Conservation (phyloP, 2,888 invertebrate genomes). For the Drosophila recens region DNA sequence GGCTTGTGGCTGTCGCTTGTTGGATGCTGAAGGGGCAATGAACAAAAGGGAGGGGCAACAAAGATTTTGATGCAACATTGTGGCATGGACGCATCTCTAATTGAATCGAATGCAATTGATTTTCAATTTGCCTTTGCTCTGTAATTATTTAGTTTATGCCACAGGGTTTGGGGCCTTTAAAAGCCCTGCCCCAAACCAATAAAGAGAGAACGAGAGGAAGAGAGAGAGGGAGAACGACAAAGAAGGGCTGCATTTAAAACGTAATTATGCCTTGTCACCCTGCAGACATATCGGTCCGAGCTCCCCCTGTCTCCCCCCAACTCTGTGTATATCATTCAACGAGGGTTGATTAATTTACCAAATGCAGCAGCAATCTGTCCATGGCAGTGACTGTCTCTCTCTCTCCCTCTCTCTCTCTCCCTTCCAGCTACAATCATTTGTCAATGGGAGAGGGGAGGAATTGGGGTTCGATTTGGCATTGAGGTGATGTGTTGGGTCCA, state of each 20-base stretch:
- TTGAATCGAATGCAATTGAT: slow-evolving; percentile 72
- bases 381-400: slow-evolving; percentile 30
- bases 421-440: slow-evolving; percentile 31
- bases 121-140: slow-evolving; percentile 43
- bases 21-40: slow-evolving; percentile 17
- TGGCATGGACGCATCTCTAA: slow-evolving; percentile 52
- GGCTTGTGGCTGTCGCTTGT: slow-evolving; percentile 7
- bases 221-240: neutral
- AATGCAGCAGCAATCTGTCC: slow-evolving; percentile 61
- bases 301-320: neutral
- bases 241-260: slow-evolving; percentile 57
- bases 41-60: neutral
- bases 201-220: neutral
- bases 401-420: too few species aligned
- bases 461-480: slow-evolving; percentile 3
- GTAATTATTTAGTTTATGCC: slow-evolving; percentile 42
- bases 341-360: slow-evolving; percentile 75
- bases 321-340: slow-evolving; percentile 22
- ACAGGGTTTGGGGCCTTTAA: neutral
- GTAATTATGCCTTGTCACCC: slow-evolving; percentile 67
- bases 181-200: neutral
- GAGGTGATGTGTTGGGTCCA: neutral
- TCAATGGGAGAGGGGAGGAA: slow-evolving; percentile 13
- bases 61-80: slow-evolving; percentile 44
- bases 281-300: slow-evolving; percentile 18